phyloP scores from a whole-genome alignment of 2,797 vertebrate genomes.

The Parambassis ranga region DNA sequence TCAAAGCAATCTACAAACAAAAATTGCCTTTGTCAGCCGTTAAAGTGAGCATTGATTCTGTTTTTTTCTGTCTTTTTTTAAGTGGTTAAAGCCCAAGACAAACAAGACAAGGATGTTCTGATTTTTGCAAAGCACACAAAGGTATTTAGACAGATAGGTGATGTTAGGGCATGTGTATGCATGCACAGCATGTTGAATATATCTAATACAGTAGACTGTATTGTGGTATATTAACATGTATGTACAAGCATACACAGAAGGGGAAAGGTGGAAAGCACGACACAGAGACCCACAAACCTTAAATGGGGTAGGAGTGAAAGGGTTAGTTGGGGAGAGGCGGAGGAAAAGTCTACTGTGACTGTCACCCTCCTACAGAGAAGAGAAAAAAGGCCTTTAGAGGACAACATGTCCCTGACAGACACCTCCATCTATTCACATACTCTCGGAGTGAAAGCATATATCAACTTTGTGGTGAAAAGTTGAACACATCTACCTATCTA shows the following conservation, averaged over 20 bases:
- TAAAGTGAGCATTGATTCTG: conserved; percentile 4
- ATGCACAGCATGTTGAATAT: conserved; percentile 16
- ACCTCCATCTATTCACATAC: conserved; percentile 6
- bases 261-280: conserved; percentile 37
- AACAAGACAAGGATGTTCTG: background rate
- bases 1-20: background rate
- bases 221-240: background rate
- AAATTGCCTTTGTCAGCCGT: background rate
- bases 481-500: too few species aligned
- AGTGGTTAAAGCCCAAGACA: background rate
- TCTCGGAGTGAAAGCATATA: background rate
- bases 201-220: background rate
- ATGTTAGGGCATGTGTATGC: conserved; percentile 47
- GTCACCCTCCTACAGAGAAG: conserved; percentile 90
- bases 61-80: background rate
- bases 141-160: background rate
- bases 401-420: conserved; percentile 42
- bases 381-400: conserved; percentile 83
- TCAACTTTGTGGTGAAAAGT: background rate
- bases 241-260: conserved; percentile 33
- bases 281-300: conserved; percentile 91
- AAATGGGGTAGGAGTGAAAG: conserved; percentile 97
- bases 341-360: conserved; percentile 92
- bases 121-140: conserved; percentile 34
- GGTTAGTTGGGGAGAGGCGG: conserved; percentile 94